Percentiles rank a stretch among this genome's conserved stretches.
These are phyloP conservation scores for Dufourea novaeangliae DNA, from an alignment of 1,140 invertebrate genomes.

Conservation along the genomic window DNA sequence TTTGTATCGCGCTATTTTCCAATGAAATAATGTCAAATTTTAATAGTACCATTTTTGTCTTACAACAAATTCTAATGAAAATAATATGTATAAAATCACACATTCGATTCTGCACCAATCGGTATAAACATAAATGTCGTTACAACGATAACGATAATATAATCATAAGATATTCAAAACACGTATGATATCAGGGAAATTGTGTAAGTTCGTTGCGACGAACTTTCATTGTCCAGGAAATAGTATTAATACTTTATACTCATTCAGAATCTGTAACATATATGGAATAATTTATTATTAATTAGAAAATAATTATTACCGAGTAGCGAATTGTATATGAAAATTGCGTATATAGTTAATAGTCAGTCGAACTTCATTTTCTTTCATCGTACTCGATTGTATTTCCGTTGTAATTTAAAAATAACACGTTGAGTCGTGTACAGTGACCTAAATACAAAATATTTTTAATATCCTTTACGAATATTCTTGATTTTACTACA, in stretches of 20 bases:
- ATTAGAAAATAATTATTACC: conserved; percentile 12
- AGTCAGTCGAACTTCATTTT: conserved; percentile 3
- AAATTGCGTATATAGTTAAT: conserved; percentile 8
- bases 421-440: not conserved
- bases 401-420: not conserved
- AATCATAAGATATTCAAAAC: not conserved
- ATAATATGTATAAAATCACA: not conserved
- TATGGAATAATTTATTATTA: conserved; percentile 42
- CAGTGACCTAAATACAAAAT: conserved; percentile 17
- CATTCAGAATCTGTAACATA: conserved; percentile 22
- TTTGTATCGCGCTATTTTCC: not conserved
- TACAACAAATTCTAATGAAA: not conserved
- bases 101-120: not conserved
- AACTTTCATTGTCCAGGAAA: conserved; percentile 39
- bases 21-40: not conserved
- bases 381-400: not conserved
- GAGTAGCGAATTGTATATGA: not conserved
- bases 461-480: conserved; percentile 10
- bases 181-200: conserved; percentile 18
- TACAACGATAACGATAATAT: not conserved
- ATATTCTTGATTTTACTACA: conserved; percentile 14
- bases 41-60: not conserved
- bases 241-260: conserved; percentile 55
- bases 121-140: not conserved
- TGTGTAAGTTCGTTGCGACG: conserved; percentile 12